These are phyloP conservation scores for Stenotaenia linearis DNA, from an alignment of 2,888 invertebrate genomes.

Conservation along the genomic window DNA sequence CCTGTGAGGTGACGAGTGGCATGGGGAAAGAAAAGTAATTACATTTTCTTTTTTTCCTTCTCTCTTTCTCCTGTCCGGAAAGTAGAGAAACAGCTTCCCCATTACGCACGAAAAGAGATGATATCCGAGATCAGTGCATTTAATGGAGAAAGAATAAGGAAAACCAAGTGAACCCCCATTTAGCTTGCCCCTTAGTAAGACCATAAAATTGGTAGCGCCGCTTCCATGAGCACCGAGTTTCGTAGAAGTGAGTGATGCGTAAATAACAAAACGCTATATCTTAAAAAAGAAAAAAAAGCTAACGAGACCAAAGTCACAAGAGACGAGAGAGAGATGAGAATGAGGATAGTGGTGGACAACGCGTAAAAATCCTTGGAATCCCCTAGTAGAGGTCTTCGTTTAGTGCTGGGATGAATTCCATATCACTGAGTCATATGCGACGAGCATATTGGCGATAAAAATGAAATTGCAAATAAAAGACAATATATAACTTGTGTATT, in stretches of 20 bases:
- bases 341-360: background rate
- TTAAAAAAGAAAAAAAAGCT: background rate
- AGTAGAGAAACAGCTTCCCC: background rate
- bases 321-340: background rate
- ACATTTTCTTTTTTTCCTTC: background rate
- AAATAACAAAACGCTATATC: conserved; percentile 15
- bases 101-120: background rate
- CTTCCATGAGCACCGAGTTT: background rate
- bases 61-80: background rate
- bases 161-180: background rate
- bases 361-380: conserved; percentile 1
- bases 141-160: conserved; percentile 19
- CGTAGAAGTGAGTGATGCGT: conserved; percentile 4
- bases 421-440: background rate
- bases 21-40: background rate
- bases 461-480: background rate
- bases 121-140: conserved; percentile 14
- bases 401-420: background rate
- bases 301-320: background rate
- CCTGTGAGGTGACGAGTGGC: background rate
- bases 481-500: background rate
- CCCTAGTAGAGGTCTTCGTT: background rate
- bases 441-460: background rate
- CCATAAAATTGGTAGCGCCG: background rate
- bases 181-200: conserved; percentile 2